phyloP scores from a whole-genome alignment of 2,113 vertebrate genomes.

The Hydropotes inermis region DNA sequence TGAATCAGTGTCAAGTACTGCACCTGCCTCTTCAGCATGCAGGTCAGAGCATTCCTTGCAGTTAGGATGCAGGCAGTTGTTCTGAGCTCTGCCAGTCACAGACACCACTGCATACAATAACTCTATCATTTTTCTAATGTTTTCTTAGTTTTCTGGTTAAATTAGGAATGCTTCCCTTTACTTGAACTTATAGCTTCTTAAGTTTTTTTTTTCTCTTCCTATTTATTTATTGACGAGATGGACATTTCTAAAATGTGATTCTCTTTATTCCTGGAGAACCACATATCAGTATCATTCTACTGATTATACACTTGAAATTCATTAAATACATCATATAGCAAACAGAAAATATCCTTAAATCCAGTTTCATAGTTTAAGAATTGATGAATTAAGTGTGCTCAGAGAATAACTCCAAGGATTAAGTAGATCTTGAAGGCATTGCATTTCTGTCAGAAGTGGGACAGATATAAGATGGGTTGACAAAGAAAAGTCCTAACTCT shows the following conservation, averaged over 20 bases:
- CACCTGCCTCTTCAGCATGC: neutral
- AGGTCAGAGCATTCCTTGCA: neutral
- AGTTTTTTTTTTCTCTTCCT: neutral
- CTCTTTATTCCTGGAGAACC: neutral
- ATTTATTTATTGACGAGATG: neutral
- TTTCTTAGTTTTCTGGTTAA: neutral
- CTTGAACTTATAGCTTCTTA: neutral
- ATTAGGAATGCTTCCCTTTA: neutral
- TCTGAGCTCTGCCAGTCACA: neutral
- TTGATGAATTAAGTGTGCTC: neutral
- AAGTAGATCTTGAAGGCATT: neutral
- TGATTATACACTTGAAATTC: neutral
- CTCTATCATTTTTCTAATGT: neutral
- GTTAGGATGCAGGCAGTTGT: neutral
- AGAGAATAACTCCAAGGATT: neutral
- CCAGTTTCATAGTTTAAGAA: neutral
- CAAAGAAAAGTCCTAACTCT: neutral
- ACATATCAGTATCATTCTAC: neutral
- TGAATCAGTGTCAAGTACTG: neutral
- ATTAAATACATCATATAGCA: neutral
- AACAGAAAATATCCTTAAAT: neutral
- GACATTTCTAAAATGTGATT: neutral
- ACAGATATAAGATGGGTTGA: neutral
- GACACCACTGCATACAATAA: neutral
- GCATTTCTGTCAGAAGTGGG: neutral